Conservation (phyloP, 1,140 invertebrate species). For the Drosophila punjabiensis region DNA sequence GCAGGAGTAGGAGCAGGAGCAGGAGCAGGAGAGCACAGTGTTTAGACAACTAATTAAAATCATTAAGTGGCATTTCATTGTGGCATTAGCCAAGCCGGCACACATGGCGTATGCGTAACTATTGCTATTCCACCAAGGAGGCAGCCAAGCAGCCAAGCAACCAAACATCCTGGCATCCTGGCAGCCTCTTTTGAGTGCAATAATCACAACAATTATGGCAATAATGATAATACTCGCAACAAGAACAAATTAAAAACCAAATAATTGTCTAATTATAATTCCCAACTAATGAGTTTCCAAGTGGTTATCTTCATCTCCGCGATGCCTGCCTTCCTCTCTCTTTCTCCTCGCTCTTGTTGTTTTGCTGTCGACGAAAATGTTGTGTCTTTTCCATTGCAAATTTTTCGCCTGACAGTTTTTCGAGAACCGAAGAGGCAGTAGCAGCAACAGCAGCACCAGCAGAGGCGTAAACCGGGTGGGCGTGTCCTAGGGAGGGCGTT, state of each 20-base stretch:
- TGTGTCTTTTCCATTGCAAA: slow-evolving; percentile 57
- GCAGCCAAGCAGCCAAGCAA: too few species aligned
- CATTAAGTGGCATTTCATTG: slow-evolving; percentile 42
- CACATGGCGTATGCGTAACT: slow-evolving; percentile 28
- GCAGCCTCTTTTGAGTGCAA: slow-evolving; percentile 1
- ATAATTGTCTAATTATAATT: slow-evolving; percentile 82
- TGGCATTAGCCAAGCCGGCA: slow-evolving; percentile 29
- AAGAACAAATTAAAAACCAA: slow-evolving; percentile 66
- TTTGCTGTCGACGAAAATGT: slow-evolving; percentile 28
- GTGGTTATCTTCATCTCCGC: slow-evolving; percentile 67
- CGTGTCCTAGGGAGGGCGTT: not conserved
- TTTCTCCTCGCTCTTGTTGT: too few species aligned
- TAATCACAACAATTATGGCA: slow-evolving; percentile 44
- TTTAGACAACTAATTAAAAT: slow-evolving; percentile 52
- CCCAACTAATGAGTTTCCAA: slow-evolving; percentile 80
- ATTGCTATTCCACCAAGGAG: not conserved
- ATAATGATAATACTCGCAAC: slow-evolving; percentile 36
- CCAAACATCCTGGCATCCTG: not conserved
- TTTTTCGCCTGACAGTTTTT: slow-evolving; percentile 47
- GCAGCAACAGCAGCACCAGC: too few species aligned
- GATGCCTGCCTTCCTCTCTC: not conserved
- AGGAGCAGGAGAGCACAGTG: not conserved
- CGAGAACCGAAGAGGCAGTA: not conserved
- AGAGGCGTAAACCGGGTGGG: not conserved
- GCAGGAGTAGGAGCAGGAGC: not conserved